Evolutionary conservation across 2,888 invertebrate genomes (phyloP).

Genomic region (Drosophila macrospina): DNA sequence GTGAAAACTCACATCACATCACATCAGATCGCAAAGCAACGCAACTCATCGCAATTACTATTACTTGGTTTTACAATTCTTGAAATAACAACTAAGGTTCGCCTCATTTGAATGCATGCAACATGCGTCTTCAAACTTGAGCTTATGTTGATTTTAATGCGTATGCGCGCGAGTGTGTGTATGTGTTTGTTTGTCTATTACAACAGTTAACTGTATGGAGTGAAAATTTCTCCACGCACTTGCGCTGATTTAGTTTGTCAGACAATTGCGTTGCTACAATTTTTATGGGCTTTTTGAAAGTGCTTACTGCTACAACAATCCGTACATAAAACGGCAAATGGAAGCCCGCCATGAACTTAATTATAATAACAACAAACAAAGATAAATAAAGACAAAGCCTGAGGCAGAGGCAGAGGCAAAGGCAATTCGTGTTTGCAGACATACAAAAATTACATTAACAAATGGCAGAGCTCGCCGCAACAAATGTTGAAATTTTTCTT

Average conservation of each 20-base stretch:
- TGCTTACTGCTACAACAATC: slow-evolving; percentile 40
- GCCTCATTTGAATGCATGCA: slow-evolving; percentile 43
- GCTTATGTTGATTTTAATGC: slow-evolving; percentile 32
- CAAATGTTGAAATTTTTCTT: slow-evolving; percentile 59
- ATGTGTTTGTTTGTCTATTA: slow-evolving; percentile 28
- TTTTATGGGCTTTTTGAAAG: slow-evolving; percentile 70
- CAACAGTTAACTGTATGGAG: slow-evolving; percentile 37
- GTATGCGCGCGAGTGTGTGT: not conserved
- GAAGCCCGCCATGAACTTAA: slow-evolving; percentile 67
- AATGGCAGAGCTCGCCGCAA: slow-evolving; percentile 42
- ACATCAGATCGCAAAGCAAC: not conserved
- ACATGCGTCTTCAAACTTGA: slow-evolving; percentile 18
- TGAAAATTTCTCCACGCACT: slow-evolving; percentile 68
- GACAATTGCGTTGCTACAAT: slow-evolving; percentile 64
- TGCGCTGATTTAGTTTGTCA: slow-evolving; percentile 57
- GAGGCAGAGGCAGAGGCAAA: slow-evolving; percentile 4
- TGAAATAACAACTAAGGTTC: slow-evolving; percentile 5
- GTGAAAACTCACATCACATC: slow-evolving; percentile 42
- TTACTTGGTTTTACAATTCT: slow-evolving; percentile 43
- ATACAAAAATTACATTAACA: slow-evolving; percentile 41
- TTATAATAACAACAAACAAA: slow-evolving; percentile 54
- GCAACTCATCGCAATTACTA: slow-evolving; percentile 6
- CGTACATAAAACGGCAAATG: slow-evolving; percentile 46
- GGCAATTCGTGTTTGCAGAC: slow-evolving; percentile 49
- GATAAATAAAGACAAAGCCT: slow-evolving; percentile 4